phyloP scores from a whole-genome alignment of 1,140 invertebrate genomes.

The Trichoplusia ni region DNA sequence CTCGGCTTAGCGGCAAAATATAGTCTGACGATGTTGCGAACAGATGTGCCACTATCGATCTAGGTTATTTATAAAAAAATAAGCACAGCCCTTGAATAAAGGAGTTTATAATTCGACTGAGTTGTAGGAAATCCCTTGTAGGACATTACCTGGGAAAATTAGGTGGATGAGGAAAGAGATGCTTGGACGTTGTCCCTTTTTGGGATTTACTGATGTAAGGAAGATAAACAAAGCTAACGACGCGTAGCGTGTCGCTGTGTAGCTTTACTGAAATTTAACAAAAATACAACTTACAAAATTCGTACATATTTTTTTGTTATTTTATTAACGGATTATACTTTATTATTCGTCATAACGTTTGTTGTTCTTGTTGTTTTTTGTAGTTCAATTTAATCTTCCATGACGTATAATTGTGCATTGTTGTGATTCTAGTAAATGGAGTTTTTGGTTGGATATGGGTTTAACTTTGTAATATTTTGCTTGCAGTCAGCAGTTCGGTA shows the following conservation, averaged over 20 bases:
- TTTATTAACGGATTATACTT: too few relatives aligned
- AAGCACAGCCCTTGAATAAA: not conserved
- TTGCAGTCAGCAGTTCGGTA: too few relatives aligned
- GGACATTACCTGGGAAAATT: conserved; percentile 1
- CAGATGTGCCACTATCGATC: conserved; percentile 38
- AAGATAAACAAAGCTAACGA: not conserved
- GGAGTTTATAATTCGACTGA: not conserved
- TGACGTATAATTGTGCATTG: too few relatives aligned
- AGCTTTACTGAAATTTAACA: too few relatives aligned
- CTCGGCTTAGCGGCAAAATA: conserved; percentile 44
- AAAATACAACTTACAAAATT: too few relatives aligned
- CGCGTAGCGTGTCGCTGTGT: not conserved
- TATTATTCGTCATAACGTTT: too few relatives aligned
- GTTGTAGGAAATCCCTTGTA: not conserved
- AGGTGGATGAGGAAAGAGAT: not conserved
- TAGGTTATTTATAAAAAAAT: conserved; percentile 14
- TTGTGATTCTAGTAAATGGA: too few relatives aligned
- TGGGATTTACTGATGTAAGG: conserved; percentile 4
- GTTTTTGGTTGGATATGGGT: too few relatives aligned
- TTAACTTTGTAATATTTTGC: too few relatives aligned
- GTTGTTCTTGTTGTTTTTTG: too few relatives aligned
- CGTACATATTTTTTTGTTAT: too few relatives aligned
- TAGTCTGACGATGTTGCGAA: conserved; percentile 21
- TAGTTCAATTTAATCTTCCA: too few relatives aligned
- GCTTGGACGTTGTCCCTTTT: not conserved